phyloP scores from a whole-genome alignment of 2,888 invertebrate species.

The Prostheceraeus crozeri region DNA sequence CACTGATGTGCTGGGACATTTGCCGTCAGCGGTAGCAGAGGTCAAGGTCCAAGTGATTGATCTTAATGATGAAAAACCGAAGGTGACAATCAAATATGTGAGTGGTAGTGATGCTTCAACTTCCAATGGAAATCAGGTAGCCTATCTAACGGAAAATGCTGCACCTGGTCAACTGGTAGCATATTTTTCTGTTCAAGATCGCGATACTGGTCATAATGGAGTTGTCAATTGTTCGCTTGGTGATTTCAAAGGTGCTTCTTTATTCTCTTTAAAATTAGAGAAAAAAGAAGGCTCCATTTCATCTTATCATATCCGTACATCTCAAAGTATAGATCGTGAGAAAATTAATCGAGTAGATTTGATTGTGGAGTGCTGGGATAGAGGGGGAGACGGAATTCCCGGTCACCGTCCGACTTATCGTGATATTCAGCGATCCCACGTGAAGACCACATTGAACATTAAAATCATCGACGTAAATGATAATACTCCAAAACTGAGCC shows the following conservation, averaged over 20 bases:
- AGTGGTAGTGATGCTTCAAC: too few relatives aligned
- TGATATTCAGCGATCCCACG: too few relatives aligned
- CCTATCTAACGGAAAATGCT: constrained; percentile 7
- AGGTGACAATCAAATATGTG: constrained; percentile 15
- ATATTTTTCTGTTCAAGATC: constrained; percentile 6
- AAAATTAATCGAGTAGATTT: too few relatives aligned
- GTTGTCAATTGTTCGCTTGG: too few relatives aligned
- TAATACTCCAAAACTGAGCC: constrained; percentile 14
- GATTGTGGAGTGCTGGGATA: too few relatives aligned
- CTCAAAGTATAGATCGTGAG: too few relatives aligned
- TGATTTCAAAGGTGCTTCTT: too few relatives aligned
- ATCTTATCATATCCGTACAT: too few relatives aligned
- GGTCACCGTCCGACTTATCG: too few relatives aligned
- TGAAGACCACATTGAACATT: not conserved
- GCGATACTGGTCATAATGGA: constrained; percentile 15
- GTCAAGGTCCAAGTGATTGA: constrained; percentile 18
- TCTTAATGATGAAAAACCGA: constrained; percentile 29
- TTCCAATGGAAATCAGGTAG: not conserved
- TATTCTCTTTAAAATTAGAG: too few relatives aligned
- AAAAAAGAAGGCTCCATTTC: too few relatives aligned
- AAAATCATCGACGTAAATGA: constrained; percentile 24
- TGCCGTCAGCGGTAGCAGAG: not conserved
- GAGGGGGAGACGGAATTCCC: too few relatives aligned
- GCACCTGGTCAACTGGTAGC: not conserved
- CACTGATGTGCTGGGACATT: not conserved